Evolutionary conservation across 2,888 invertebrate species (phyloP).

Genomic region (Drosophila atripex): DNA sequence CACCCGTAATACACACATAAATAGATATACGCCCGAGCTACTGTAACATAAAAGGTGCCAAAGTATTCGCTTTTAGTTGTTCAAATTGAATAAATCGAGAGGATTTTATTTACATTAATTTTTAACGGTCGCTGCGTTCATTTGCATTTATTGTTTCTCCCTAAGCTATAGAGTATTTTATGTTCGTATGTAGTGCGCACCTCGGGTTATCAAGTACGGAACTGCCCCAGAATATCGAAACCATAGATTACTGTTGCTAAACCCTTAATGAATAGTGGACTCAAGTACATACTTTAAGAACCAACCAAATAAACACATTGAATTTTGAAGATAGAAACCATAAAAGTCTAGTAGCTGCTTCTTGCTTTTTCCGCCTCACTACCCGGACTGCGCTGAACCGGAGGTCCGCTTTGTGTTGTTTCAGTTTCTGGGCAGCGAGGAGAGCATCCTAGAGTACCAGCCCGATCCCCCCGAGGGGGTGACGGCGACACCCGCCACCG

Average conservation of each 20-base stretch:
- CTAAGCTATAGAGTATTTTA: neutral
- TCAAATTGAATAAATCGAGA: slow-evolving; percentile 62
- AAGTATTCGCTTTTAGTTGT: slow-evolving; percentile 77
- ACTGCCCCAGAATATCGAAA: slow-evolving; percentile 3
- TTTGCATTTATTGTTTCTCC: neutral
- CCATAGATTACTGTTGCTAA: slow-evolving; percentile 58
- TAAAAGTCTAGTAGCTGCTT: slow-evolving; percentile 31
- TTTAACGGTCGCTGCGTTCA: neutral
- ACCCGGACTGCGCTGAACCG: slow-evolving; percentile 1
- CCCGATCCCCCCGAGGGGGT: slow-evolving; percentile 80
- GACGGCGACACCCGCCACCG: neutral
- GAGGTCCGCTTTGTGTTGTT: slow-evolving; percentile 34
- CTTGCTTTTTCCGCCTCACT: neutral
- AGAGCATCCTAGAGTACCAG: slow-evolving; percentile 92
- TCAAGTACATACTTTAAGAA: slow-evolving; percentile 61
- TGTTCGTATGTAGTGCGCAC: neutral
- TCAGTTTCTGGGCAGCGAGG: slow-evolving; percentile 93
- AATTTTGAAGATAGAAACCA: slow-evolving; percentile 60
- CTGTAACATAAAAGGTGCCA: slow-evolving; percentile 70
- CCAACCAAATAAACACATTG: slow-evolving; percentile 49
- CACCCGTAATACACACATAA: slow-evolving; percentile 27
- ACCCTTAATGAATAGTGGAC: slow-evolving; percentile 64
- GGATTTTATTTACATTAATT: slow-evolving; percentile 52
- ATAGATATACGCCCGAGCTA: slow-evolving; percentile 34
- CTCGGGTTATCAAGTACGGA: slow-evolving; percentile 2